Evolutionary conservation across 1,140 invertebrate species (phyloP).

Genomic region (Yoshiicerus persimilis): DNA sequence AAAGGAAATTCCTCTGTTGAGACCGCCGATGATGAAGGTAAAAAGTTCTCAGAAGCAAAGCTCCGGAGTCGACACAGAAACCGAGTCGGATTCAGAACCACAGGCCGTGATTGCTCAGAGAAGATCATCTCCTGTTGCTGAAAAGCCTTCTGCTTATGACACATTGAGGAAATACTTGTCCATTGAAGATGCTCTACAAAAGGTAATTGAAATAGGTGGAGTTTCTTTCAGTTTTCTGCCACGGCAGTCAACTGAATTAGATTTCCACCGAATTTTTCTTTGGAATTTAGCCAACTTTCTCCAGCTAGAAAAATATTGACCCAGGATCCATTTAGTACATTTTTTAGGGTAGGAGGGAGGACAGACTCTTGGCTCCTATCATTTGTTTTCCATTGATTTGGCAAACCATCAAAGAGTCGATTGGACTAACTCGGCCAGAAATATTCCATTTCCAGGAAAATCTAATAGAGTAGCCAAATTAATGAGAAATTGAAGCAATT

Average conservation of each 20-base stretch:
- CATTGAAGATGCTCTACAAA: constrained; percentile 58
- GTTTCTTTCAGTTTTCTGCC: background rate
- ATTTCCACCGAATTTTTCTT: background rate
- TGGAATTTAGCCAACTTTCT: background rate
- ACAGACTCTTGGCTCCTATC: background rate
- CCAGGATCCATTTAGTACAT: background rate
- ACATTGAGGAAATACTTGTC: constrained; percentile 60
- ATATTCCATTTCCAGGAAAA: background rate
- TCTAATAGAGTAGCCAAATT: background rate
- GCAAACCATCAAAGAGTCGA: background rate
- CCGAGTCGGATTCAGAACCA: constrained; percentile 52
- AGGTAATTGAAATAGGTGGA: constrained; percentile 53
- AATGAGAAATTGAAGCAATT: background rate
- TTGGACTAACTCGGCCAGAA: background rate
- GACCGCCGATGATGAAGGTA: constrained; percentile 58
- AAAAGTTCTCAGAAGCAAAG: constrained; percentile 55
- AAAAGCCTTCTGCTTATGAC: constrained; percentile 59
- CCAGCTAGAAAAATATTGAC: background rate
- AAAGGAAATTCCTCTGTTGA: constrained; percentile 63
- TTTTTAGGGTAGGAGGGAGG: background rate
- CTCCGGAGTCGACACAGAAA: background rate
- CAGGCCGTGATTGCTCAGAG: constrained; percentile 46
- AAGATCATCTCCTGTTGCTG: constrained; percentile 28
- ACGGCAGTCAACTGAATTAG: background rate
- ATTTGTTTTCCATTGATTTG: background rate